Evolutionary conservation across 2,113 vertebrate genomes (phyloP).

Genomic region (Enhydra lutris): DNA sequence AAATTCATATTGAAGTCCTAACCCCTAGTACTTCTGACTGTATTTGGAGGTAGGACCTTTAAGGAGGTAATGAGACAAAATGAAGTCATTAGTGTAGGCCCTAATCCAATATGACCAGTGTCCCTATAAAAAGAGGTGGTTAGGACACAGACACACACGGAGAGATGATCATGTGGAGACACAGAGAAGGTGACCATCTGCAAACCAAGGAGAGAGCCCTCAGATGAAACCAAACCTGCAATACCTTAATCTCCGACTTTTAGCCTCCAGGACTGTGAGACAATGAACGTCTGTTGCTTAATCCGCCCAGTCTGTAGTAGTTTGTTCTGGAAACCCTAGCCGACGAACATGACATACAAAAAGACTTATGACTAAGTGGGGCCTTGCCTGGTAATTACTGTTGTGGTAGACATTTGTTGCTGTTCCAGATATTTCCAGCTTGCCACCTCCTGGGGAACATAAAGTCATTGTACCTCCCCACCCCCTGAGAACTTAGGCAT

Average conservation of each 20-base stretch:
- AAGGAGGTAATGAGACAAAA: not conserved
- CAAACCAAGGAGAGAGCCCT: not conserved
- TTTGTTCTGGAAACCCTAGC: not conserved
- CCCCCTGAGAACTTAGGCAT: not conserved
- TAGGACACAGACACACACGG: not conserved
- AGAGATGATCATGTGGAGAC: not conserved
- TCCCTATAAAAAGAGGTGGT: not conserved
- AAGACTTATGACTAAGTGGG: not conserved
- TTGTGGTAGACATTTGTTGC: not conserved
- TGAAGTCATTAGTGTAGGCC: not conserved
- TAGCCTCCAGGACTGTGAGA: not conserved
- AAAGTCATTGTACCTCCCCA: not conserved
- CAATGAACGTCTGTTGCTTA: not conserved
- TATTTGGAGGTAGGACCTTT: not conserved
- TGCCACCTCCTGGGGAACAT: not conserved
- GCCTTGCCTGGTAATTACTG: not conserved
- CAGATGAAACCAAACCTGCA: not conserved
- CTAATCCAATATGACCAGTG: not conserved
- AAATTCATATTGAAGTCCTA: not conserved
- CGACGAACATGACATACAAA: not conserved
- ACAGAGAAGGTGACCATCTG: not conserved
- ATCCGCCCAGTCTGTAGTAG: not conserved
- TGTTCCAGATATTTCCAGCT: not conserved
- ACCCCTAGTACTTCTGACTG: not conserved
- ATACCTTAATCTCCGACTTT: not conserved